These are phyloP conservation scores for Melanerpes aurifrons DNA, from an alignment of 2,113 vertebrate genomes.

Conservation along the genomic window DNA sequence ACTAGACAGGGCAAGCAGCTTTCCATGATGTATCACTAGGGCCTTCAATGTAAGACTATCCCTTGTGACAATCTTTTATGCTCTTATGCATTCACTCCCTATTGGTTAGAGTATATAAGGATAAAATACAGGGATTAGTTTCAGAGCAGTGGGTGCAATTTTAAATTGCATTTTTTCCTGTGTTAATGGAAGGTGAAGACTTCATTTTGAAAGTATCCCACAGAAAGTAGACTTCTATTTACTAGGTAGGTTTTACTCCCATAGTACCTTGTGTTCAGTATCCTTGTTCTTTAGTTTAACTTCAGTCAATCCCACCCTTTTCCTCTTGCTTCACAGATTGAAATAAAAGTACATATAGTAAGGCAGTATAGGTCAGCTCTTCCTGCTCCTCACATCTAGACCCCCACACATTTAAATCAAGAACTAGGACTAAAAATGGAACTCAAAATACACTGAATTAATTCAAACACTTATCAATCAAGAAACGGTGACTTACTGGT, in stretches of 20 bases:
- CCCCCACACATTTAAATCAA: background rate
- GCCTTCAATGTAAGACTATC: background rate
- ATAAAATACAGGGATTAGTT: background rate
- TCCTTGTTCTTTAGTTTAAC: background rate
- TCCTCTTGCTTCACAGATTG: background rate
- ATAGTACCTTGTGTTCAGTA: background rate
- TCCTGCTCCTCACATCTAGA: background rate
- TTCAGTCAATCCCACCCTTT: background rate
- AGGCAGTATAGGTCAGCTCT: background rate
- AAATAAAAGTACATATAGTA: background rate
- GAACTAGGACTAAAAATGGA: background rate
- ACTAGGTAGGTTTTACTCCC: background rate
- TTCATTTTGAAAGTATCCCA: background rate
- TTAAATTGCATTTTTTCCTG: too few species aligned
- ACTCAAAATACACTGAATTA: background rate
- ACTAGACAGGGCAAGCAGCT: background rate
- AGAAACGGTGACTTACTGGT: background rate
- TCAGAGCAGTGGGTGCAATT: background rate
- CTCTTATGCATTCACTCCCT: background rate
- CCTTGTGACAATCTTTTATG: background rate
- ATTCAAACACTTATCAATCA: slow-evolving; percentile 16
- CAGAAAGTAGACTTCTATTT: background rate
- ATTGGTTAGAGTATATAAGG: background rate
- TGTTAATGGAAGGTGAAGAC: background rate
- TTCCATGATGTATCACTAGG: background rate